Base-by-base conservation (phyloP, 2,113 vertebrate genomes). In the Nicator chloris region DNA sequence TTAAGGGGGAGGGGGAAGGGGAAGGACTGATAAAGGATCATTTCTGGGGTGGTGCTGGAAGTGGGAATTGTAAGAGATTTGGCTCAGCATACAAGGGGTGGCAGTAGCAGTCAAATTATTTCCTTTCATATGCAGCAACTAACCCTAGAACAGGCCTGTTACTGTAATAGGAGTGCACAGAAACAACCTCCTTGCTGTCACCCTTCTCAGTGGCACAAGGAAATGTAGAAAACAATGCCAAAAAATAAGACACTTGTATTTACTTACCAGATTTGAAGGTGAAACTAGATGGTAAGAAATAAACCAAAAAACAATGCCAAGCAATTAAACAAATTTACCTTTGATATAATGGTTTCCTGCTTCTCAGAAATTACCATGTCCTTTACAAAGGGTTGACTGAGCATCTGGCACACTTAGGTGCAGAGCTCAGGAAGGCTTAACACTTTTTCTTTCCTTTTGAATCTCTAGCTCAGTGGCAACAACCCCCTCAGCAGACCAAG, bases 381-480 rank as follows among this genome's bases (percentile, higher is more conserved):
- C 64, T 80, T 77, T 37, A 63, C 33, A 73, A 65, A 80, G 45
- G 24, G 59, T 3, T 44, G 71, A 24, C 3, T 45, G 31, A 79
- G 61, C 44, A 26, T 26, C 71, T 68, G 59, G 60, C 44, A 27
- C 2, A 0, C 30, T 44, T 9, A 7, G 13, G 6, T 44, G 47
- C 50, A 24, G 35, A 31, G 26, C 42, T 54, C 4, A 27, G 17
- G 49, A 35, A 4, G 9, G 28, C 64, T 94, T 94, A 47, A 95
- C 19, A 6, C 15, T 75, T 77, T 47, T 47, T 70, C 44, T 66
- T 83, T n/a, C 71, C 50, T 91, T 86, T 76, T 69, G 13, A 21
- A 90, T 76, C 95, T 82, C 1, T 35, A 99, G 99, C 99, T 97
- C 99, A 99, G 93, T 99, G 99, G 99, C 99, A 99, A 95, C 99